Evolutionary conservation across 2,888 invertebrate species (phyloP).

Genomic region (Leptinotarsa peninsularis): DNA sequence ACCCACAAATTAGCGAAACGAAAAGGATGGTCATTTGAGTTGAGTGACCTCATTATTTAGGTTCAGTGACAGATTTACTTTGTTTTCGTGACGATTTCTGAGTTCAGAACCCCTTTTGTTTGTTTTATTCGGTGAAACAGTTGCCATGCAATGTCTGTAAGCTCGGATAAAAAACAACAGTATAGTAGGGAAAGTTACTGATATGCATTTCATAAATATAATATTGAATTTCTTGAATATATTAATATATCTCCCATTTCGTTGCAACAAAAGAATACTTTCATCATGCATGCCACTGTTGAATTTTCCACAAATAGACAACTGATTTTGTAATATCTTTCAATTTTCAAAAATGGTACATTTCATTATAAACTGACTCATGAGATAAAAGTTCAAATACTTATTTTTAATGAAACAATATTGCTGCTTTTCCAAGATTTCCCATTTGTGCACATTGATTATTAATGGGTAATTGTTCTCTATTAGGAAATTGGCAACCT

Average conservation of each 20-base stretch:
- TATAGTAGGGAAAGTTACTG: too few species aligned
- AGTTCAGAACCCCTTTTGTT: background rate
- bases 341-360: too few species aligned
- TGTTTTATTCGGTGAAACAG: background rate
- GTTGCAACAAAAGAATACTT: too few species aligned
- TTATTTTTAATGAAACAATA: background rate
- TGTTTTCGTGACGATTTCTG: constrained; percentile 20
- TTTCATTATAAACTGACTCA: too few species aligned
- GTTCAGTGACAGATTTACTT: constrained; percentile 15
- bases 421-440: background rate
- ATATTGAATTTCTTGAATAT: too few species aligned
- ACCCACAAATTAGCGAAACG: background rate
- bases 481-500: constrained; percentile 16
- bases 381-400: too few species aligned
- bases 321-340: too few species aligned
- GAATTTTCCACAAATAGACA: too few species aligned
- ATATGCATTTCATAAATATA: too few species aligned
- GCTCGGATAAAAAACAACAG: background rate
- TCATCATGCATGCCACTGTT: too few species aligned
- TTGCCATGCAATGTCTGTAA: background rate
- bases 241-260: too few species aligned
- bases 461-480: background rate
- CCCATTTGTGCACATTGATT: background rate
- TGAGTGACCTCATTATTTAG: constrained; percentile 13
- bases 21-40: constrained; percentile 6